Base-by-base conservation (phyloP, 2,113 vertebrate genomes). In the Empidonax traillii region DNA sequence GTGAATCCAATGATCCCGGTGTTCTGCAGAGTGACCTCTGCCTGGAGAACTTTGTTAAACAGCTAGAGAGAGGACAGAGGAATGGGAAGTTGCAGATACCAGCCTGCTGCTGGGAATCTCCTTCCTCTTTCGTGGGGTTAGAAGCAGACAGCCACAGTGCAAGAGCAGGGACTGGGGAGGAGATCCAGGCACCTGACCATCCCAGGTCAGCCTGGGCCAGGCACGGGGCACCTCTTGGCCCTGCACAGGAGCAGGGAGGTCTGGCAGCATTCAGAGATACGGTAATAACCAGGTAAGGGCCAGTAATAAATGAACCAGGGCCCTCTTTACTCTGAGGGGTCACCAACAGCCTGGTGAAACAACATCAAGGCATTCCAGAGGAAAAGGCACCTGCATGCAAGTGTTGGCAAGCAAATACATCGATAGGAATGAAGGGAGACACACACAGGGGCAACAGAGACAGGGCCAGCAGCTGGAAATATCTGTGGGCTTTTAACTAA, bases 1-100 rank as follows among this genome's bases (percentile, higher is more conserved):
- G 96, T 87, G 92, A 99, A 99, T 56, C 97, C 96, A 12, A 99
- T 56, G 15, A 98, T 97, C 8, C 99, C 98, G 0, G 90, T 98
- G 93, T 99, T 99, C 68, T 14, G 97, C 71, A 99, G 96, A 17
- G 94, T 98, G 68, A 99, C 49, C 62, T 98, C 89, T 16, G 93
- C 96, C 86, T 99, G 83, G 0, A 88, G 96, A 41, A 98, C 93
- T 15, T 96, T 61, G 31, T 99, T 96, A 88, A 99, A 99, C 39
- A 97, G 77, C 99, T 96, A 84, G 5, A 28, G 51, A 61, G 62
- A 73, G 31, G 46, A 56, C 0, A 75, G 25, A 75, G 53, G 3
- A 39, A 52, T 1, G 30, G 43, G 23, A 66, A 53, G 56, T 17
- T 78, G 30, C 0, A 35, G 55, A 41, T 9, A 66, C 9, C 39